Evolutionary conservation across 1,140 invertebrate species (phyloP).

Genomic region (Ectropis grisescens): DNA sequence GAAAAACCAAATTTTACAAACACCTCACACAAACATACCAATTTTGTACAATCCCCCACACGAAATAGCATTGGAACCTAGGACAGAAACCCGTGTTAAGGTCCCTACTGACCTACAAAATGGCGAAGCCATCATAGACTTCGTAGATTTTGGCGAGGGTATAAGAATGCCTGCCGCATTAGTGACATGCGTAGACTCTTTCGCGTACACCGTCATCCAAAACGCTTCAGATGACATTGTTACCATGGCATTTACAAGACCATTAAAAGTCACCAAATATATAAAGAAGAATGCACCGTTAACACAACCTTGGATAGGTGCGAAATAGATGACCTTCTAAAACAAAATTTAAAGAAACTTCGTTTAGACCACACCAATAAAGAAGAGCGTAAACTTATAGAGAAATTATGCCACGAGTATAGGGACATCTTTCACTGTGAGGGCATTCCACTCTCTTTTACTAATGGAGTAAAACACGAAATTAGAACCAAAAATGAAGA

Average conservation of each 20-base stretch:
- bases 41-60: slow-evolving; percentile 6
- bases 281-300: slow-evolving; percentile 1
- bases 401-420: slow-evolving; percentile 18
- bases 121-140: slow-evolving; percentile 5
- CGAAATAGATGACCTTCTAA: slow-evolving; percentile 3
- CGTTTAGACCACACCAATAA: slow-evolving; percentile 15
- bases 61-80: slow-evolving; percentile 3
- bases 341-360: slow-evolving; percentile 15
- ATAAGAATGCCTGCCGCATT: slow-evolving; percentile 7
- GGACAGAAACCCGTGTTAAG: slow-evolving; percentile 7
- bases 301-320: neutral
- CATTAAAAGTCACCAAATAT: slow-evolving; percentile 1
- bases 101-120: slow-evolving; percentile 5
- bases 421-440: slow-evolving; percentile 24
- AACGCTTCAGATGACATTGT: slow-evolving; percentile 2
- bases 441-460: slow-evolving; percentile 15
- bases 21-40: neutral
- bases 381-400: slow-evolving; percentile 13
- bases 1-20: slow-evolving; percentile 1
- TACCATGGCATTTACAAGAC: slow-evolving; percentile 2
- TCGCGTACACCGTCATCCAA: slow-evolving; percentile 5
- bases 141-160: slow-evolving; percentile 2
- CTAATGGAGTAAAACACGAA: slow-evolving; percentile 9
- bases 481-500: slow-evolving; percentile 5
- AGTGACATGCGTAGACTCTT: slow-evolving; percentile 4